Evolutionary conservation across 2,888 invertebrate species (phyloP), one percentile per base, ranked within the genome.

Genomic region (Cryptocheilus praepositus): DNA sequence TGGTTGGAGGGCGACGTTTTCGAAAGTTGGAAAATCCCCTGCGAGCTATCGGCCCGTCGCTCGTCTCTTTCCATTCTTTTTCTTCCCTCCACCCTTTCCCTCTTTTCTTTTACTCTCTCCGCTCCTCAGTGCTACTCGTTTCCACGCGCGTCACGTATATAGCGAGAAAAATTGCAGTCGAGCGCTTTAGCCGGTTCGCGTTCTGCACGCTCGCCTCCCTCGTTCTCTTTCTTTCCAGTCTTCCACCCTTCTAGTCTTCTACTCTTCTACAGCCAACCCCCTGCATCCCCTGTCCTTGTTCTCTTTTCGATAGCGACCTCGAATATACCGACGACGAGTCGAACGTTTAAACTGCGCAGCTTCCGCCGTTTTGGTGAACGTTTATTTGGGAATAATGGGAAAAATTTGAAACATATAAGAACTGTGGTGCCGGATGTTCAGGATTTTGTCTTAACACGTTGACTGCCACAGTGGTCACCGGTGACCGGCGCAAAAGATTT

Each of bases 101-200:
- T 67, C 74, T 43, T 55, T 25, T 58, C 43, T 18, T 18, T 21
- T 46, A n/a, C 18, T 56, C 64, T 54, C 60, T 61, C 71, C 57
- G 64, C 28, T 66, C 69, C 58, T 70, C 71, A 73, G 67, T 76
- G 63, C 73, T 81, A 76, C 85, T 84, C 82, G 84, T 87, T 87
- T 83, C 81, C 80, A 88, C 87, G 85, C 88, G 74, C 81, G 88
- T 88, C 88, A 88, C 88, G 88, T 88, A 87, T 87, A 85, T 88
- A 85, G 88, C 88, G 88, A 88, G 88, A 88, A 88, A 88, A 88
- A 88, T 88, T 88, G 88, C 88, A 88, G 88, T 83, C 84, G 86
- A 88, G 87, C 88, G 87, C 87, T 88, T 88, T 88, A 85, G 87
- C 83, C 84, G 85, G 85, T 87, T 85, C 86, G 83, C 85, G 88